Evolutionary conservation across 2,888 invertebrate species (phyloP).

Genomic region (Oxystoma pomonae): DNA sequence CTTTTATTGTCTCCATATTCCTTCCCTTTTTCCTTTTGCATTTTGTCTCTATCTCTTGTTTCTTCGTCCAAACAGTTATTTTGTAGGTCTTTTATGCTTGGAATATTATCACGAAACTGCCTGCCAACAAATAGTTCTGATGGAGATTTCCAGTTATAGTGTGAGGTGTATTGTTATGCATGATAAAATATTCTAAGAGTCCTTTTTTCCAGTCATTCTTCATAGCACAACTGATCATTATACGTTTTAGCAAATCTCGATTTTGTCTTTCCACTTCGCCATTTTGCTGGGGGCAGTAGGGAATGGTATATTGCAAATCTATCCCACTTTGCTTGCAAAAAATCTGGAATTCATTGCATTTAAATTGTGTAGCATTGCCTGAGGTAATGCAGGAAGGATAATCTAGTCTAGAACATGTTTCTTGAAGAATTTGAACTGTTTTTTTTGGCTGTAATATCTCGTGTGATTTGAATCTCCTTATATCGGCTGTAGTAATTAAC

Average conservation of each 20-base stretch:
- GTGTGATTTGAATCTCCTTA: conserved; percentile 25
- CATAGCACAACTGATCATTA: conserved; percentile 11
- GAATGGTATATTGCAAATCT: conserved; percentile 20
- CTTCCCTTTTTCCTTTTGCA: conserved; percentile 13
- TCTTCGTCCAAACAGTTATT: background rate
- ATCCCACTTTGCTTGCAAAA: conserved; percentile 21
- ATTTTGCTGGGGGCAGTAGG: conserved; percentile 25
- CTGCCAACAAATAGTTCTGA: conserved; percentile 15
- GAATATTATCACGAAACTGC: conserved; percentile 14
- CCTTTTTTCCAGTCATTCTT: conserved; percentile 10
- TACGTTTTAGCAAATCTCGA: conserved; percentile 17
- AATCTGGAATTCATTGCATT: conserved; percentile 19
- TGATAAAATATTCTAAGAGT: conserved; percentile 8
- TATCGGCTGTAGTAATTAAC: conserved; percentile 35
- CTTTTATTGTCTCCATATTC: conserved; percentile 16
- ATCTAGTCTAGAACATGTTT: conserved; percentile 26
- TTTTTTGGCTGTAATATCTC: conserved; percentile 20
- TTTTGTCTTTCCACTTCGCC: too few relatives aligned
- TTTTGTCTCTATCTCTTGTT: conserved; percentile 11
- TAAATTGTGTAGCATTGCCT: conserved; percentile 30
- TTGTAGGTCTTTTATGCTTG: conserved; percentile 5
- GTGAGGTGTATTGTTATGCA: conserved; percentile 15
- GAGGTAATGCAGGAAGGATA: conserved; percentile 20
- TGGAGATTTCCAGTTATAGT: conserved; percentile 15
- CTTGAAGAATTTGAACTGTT: conserved; percentile 29